These are phyloP conservation scores for Drosophila seguyi DNA, from an alignment of 1,140 invertebrate species.

Conservation along the genomic window DNA sequence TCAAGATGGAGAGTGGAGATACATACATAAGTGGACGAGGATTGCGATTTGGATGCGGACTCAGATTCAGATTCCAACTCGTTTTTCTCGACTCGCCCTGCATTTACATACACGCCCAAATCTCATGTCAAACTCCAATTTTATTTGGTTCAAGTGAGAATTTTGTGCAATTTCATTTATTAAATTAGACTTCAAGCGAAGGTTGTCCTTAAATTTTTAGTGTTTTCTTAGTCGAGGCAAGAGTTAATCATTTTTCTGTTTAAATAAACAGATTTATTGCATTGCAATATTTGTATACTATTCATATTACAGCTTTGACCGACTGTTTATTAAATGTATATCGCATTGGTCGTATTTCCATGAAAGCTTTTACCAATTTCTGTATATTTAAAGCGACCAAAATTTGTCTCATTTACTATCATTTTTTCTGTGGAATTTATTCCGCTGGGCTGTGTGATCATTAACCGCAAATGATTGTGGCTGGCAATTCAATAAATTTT, in stretches of 20 bases:
- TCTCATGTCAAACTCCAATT: constrained; percentile 55
- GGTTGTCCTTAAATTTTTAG: constrained; percentile 13
- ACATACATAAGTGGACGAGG: constrained; percentile 45
- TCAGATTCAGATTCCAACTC: constrained; percentile 30
- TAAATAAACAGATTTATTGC: too few relatives aligned
- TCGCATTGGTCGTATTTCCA: neutral
- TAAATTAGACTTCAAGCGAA: constrained; percentile 3
- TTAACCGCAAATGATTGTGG: constrained; percentile 60
- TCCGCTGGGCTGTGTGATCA: constrained; percentile 23
- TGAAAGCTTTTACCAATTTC: neutral
- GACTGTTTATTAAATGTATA: neutral
- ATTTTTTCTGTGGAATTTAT: constrained; percentile 16
- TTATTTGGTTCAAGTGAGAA: constrained; percentile 43
- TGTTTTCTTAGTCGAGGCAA: too few relatives aligned
- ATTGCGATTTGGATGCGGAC: constrained; percentile 19
- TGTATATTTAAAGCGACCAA: neutral
- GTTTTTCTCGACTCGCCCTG: constrained; percentile 19
- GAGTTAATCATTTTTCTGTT: too few relatives aligned
- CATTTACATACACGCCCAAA: constrained; percentile 55
- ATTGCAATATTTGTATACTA: neutral
- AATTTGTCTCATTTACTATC: neutral
- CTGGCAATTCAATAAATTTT: constrained; percentile 62
- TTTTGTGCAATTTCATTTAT: constrained; percentile 43
- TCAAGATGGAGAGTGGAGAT: constrained; percentile 35
- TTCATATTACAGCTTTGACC: neutral